Evolutionary conservation across 2,888 invertebrate genomes (phyloP), one percentile per base, ranked within the genome.

Genomic region (Polymixis flavicincta): DNA sequence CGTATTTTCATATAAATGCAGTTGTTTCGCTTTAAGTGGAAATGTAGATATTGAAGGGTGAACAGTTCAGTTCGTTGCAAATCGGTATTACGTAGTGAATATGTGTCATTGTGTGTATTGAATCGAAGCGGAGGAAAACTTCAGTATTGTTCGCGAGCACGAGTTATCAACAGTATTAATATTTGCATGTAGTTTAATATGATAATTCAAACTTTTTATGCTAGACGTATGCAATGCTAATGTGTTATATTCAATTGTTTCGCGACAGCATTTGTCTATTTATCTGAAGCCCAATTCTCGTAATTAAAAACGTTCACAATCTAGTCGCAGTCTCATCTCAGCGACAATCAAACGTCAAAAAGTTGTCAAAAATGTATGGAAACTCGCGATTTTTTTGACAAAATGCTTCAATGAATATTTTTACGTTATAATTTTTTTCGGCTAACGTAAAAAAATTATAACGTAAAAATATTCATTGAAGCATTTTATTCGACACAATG

Each of bases 391-490:
- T n/a, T n/a, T n/a, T n/a, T n/a, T n/a, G n/a, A n/a, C n/a, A 71
- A 77, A 78, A 76, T 78, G 66, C 59, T 74, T 61, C 74, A 83
- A 85, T 87, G 78, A 85, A 85, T 83, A 85, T 69, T 74, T 80
- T 86, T 69, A 63, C 75, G 28, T 57, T n/a, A 69, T 68, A 32
- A 28, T 22, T 55, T 70, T 79, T 55, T 32, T 59, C n/a, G 61
- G 55, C 14, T 45, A 5, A 19, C 50, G n/a, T n/a, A 48, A 65
- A 78, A 75, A 80, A 79, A 80, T 52, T 60, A 61, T 42, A n/a
- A 57, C 28, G 75, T 63, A 69, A 86, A 80, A 74, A 69, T 85
- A 83, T 85, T 85, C 78, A 87, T 85, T 83, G 74, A 61, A 74
- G 59, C 66, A 78, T 76, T 78, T 77, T 71, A 87, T 84, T 81